Evolutionary conservation across 23 tunicate species (phyloP).

Genomic region (Trididemnum miniatum): DNA sequence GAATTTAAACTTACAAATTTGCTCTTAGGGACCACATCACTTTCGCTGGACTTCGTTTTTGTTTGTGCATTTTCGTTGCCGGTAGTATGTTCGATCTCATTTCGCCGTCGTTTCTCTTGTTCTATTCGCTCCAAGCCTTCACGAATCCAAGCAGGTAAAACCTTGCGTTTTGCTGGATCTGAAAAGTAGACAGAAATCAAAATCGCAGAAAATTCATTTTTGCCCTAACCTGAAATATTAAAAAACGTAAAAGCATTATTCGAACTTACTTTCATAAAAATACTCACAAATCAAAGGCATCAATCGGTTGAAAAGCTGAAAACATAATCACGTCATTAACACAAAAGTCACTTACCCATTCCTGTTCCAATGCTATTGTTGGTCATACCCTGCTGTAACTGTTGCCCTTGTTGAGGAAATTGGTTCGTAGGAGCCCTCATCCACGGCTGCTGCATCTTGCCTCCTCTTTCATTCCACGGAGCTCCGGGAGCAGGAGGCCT

Average conservation of each 20-base stretch:
- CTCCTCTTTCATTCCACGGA: constrained; percentile 17
- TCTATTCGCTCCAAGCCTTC: constrained; percentile 80
- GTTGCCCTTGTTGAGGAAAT: constrained; percentile 11
- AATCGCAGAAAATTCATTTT: no score
- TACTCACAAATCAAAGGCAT: no score
- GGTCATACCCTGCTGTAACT: constrained; percentile 22
- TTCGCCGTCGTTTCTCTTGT: constrained; percentile 55
- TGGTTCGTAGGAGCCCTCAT: constrained; percentile 15
- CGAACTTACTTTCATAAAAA: no score
- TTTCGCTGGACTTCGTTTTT: neutral
- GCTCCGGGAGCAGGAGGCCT: constrained; percentile 1
- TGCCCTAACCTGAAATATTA: no score
- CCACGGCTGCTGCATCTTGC: constrained; percentile 2
- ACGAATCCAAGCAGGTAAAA: constrained; percentile 69
- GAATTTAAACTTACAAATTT: constrained; percentile 4
- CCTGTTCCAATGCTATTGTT: constrained; percentile 14
- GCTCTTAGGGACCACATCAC: neutral
- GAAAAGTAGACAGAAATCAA: neutral
- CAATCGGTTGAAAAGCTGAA: no score
- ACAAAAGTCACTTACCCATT: constrained; percentile 15
- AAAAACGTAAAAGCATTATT: no score
- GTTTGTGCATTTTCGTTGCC: neutral
- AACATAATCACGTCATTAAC: no score
- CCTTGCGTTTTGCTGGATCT: constrained; percentile 57
- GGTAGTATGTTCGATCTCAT: constrained; percentile 10